Conservation (phyloP, 2,113 vertebrate species). For the Gracilinanus agilis region DNA sequence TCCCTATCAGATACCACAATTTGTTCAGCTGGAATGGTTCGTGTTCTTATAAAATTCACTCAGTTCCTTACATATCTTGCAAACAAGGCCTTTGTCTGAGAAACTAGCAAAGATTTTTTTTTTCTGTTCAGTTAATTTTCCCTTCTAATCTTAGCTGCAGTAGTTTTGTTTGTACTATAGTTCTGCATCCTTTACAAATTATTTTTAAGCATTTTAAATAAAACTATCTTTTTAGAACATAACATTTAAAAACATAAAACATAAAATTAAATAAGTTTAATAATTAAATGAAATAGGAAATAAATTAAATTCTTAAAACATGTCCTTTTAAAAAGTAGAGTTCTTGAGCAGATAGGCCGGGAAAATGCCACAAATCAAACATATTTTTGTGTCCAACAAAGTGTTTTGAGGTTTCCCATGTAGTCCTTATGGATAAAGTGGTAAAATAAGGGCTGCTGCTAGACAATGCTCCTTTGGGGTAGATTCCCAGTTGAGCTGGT, state of each 20-base stretch:
- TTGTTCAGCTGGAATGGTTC: neutral
- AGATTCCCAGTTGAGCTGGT: neutral
- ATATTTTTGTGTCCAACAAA: neutral
- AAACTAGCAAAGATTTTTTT: neutral
- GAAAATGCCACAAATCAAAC: neutral
- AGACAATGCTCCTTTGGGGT: neutral
- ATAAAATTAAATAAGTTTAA: no score
- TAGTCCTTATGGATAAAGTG: neutral
- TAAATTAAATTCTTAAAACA: no score
- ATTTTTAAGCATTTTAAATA: neutral
- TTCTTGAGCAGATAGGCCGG: neutral
- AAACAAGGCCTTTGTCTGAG: neutral
- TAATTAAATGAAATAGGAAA: no score
- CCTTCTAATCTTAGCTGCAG: neutral
- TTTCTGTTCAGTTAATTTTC: neutral
- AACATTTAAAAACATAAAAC: no score
- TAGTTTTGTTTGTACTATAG: neutral
- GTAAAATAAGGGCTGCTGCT: neutral
- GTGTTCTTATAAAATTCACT: neutral
- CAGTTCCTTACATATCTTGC: neutral
- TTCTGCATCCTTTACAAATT: neutral
- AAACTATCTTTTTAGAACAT: neutral
- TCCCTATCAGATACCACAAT: no score
- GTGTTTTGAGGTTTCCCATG: neutral
- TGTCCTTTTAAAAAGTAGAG: neutral